phyloP scores from a whole-genome alignment of 2,113 vertebrate species.

The Eolophus roseicapilla region DNA sequence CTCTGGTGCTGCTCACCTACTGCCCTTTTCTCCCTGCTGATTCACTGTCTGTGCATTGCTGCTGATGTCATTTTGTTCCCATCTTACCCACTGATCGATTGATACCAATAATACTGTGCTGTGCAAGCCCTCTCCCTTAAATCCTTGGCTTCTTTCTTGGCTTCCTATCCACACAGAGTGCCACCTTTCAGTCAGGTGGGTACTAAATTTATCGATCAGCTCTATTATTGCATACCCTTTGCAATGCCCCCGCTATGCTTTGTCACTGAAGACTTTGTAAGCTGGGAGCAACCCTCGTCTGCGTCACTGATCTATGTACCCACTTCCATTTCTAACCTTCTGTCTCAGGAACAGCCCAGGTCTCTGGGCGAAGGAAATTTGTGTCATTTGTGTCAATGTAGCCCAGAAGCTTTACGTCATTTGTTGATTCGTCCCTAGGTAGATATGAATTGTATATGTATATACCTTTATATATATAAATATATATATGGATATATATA shows the following conservation, averaged over 20 bases:
- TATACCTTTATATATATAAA: neutral
- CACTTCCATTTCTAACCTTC: neutral
- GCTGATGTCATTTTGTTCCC: neutral
- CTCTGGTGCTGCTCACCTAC: neutral
- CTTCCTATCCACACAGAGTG: neutral
- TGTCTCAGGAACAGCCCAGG: neutral
- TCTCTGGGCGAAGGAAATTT: neutral
- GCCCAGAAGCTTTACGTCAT: fast-evolving
- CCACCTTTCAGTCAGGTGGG: neutral
- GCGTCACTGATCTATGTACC: neutral
- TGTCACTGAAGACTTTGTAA: neutral
- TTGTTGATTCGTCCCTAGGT: neutral
- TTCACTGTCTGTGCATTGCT: neutral
- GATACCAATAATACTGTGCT: neutral
- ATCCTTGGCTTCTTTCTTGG: neutral
- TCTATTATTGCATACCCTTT: neutral
- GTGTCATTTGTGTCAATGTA: neutral
- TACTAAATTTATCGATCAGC: neutral
- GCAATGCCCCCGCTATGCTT: neutral
- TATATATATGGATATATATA: neutral
- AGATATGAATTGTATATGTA: neutral
- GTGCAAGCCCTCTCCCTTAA: neutral
- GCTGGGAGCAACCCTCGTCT: neutral
- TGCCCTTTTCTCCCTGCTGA: neutral
- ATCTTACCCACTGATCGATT: neutral